Evolutionary conservation across 2,888 invertebrate genomes (phyloP).

Genomic region (Spilosoma lubricipeda): DNA sequence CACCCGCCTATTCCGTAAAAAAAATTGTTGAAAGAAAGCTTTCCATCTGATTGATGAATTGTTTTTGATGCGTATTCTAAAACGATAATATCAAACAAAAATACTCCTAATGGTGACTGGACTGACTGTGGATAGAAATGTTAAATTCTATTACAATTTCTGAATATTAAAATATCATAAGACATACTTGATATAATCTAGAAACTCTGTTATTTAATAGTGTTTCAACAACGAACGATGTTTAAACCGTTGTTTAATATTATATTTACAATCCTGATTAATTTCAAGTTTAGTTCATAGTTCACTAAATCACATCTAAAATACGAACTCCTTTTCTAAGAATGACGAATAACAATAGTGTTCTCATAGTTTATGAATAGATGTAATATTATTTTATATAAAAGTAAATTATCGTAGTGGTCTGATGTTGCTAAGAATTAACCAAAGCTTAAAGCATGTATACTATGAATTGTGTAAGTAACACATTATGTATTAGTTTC

Average conservation of each 20-base stretch:
- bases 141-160: neutral
- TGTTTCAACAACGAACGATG: neutral
- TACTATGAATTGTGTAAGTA: neutral
- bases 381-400: neutral
- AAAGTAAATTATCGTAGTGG: neutral
- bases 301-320: neutral
- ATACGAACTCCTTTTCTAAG: neutral
- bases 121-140: neutral
- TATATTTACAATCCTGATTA: neutral
- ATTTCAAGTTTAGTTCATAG: neutral
- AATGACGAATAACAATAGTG: neutral
- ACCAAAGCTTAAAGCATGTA: neutral
- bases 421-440: neutral
- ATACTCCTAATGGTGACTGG: too few species aligned
- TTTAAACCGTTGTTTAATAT: neutral
- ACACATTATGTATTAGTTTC: neutral
- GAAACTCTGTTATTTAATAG: neutral
- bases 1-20: too few species aligned
- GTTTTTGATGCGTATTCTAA: neutral
- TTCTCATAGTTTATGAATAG: neutral
- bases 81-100: too few species aligned
- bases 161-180: neutral
- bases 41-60: neutral
- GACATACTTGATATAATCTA: neutral
- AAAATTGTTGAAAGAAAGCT: too few species aligned